Evolutionary conservation across 2,888 invertebrate genomes (phyloP).

Genomic region (Venusia cambrica): DNA sequence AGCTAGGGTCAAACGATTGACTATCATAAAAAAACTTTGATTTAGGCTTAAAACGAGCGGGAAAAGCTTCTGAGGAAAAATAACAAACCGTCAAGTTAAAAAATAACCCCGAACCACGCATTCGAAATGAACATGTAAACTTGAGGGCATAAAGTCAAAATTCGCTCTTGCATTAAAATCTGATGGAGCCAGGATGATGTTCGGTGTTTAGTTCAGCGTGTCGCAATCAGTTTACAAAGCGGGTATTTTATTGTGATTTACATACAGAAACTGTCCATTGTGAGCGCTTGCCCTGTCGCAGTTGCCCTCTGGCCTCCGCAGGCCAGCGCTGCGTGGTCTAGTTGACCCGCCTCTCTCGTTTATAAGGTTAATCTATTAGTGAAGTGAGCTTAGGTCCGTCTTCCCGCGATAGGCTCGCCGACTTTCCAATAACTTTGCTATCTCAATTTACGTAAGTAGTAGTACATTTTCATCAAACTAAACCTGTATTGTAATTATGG

Average conservation of each 20-base stretch:
- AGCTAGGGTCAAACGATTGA: too few species aligned
- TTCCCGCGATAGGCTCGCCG: too few species aligned
- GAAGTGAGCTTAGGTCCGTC: slow-evolving; percentile 34
- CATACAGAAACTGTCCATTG: slow-evolving; percentile 73
- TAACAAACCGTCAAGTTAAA: too few species aligned
- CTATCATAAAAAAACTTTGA: too few species aligned
- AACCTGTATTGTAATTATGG: too few species aligned
- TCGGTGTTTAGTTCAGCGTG: slow-evolving; percentile 69
- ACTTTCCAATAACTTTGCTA: slow-evolving; percentile 7
- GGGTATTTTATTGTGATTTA: slow-evolving; percentile 77
- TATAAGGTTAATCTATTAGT: slow-evolving; percentile 36
- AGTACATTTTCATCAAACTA: slow-evolving; percentile 4
- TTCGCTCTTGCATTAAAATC: slow-evolving; percentile 39
- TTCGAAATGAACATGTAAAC: slow-evolving; percentile 6
- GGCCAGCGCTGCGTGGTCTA: slow-evolving; percentile 55
- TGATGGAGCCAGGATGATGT: slow-evolving; percentile 49
- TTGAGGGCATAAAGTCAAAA: slow-evolving; percentile 37
- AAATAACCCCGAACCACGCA: not conserved
- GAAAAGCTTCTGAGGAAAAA: too few species aligned
- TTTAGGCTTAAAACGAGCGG: too few species aligned
- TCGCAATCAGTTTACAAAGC: slow-evolving; percentile 75
- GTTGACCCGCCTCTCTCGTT: slow-evolving; percentile 41
- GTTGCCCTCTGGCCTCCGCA: slow-evolving; percentile 64
- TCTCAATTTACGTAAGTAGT: slow-evolving; percentile 14
- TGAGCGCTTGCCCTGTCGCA: slow-evolving; percentile 66